Conservation (phyloP, 2,888 invertebrate genomes). For the Dichetophora obliterata region DNA sequence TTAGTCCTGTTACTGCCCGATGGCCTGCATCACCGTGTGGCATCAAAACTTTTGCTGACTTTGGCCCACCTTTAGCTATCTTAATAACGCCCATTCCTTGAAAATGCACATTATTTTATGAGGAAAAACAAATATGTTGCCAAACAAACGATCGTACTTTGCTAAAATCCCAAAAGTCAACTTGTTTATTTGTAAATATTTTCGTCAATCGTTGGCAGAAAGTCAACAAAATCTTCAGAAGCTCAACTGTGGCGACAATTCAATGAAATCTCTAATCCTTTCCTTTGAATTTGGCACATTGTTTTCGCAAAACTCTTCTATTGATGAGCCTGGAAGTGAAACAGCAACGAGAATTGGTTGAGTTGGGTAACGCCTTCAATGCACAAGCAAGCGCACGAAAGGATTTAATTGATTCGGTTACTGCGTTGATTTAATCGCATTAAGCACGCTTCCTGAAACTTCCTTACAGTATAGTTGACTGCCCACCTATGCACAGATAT, state of each 20-base stretch:
- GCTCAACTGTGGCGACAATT: conserved; percentile 33
- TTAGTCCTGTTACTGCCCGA: too few relatives aligned
- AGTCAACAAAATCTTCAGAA: conserved; percentile 8
- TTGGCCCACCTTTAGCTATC: not conserved
- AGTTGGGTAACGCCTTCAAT: conserved; percentile 50
- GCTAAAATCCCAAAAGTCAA: conserved; percentile 48
- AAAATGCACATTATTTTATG: not conserved
- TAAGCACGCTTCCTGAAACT: conserved; percentile 55
- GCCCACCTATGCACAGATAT: not conserved
- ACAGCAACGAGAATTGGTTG: conserved; percentile 56
- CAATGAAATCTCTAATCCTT: conserved; percentile 54
- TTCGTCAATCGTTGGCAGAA: conserved; percentile 33
- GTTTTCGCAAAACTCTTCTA: conserved; percentile 36
- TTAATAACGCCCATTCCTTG: conserved; percentile 3
- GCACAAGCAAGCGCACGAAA: conserved; percentile 40
- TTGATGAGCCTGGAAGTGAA: not conserved
- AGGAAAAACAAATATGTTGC: not conserved
- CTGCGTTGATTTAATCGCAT: conserved; percentile 64
- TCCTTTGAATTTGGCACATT: conserved; percentile 49
- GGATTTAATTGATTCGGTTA: conserved; percentile 54
- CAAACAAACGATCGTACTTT: not conserved
- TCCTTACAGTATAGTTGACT: not conserved
- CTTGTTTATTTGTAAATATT: conserved; percentile 60
- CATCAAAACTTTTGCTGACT: not conserved
- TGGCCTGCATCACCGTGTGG: too few relatives aligned